These are phyloP conservation scores for Spheniscus humboldti DNA, from an alignment of 2,797 vertebrate species.

Conservation along the genomic window DNA sequence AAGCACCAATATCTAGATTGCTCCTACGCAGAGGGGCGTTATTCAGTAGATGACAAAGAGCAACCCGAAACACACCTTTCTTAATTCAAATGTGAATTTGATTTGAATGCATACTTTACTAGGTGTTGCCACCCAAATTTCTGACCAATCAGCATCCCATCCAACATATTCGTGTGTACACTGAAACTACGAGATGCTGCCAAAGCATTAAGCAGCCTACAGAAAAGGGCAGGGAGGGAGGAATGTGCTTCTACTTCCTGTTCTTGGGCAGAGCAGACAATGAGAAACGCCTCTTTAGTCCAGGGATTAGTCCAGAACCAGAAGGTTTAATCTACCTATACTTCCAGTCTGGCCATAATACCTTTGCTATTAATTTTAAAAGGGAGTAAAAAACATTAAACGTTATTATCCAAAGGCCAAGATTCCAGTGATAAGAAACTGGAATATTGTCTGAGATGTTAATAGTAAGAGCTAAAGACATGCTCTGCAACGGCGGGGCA, in stretches of 20 bases:
- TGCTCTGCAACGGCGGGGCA: not conserved
- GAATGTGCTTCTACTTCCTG: constrained; percentile 31
- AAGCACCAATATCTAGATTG: not conserved
- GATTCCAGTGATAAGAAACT: constrained; percentile 20
- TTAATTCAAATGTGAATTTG: not conserved
- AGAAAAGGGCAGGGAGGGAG: constrained; percentile 29
- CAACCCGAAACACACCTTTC: not conserved
- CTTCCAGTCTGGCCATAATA: not conserved
- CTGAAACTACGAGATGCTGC: constrained; percentile 15
- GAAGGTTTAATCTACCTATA: not conserved
- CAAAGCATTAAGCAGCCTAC: constrained; percentile 45
- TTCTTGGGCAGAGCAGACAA: not conserved
- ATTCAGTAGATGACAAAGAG: not conserved
- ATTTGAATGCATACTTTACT: not conserved
- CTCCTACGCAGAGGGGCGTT: not conserved
- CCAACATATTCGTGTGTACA: not conserved
- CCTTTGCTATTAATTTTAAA: not conserved
- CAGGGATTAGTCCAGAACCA: not conserved
- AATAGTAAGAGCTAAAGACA: constrained; percentile 1
- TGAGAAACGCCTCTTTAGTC: not conserved
- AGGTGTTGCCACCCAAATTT: not conserved
- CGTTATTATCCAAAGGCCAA: not conserved
- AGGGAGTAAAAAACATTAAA: not conserved
- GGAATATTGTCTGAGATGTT: not conserved
- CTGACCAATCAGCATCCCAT: constrained; percentile 11